Base-by-base conservation (phyloP, 2,888 invertebrate species). In the Dasysyrphus tricinctus region DNA sequence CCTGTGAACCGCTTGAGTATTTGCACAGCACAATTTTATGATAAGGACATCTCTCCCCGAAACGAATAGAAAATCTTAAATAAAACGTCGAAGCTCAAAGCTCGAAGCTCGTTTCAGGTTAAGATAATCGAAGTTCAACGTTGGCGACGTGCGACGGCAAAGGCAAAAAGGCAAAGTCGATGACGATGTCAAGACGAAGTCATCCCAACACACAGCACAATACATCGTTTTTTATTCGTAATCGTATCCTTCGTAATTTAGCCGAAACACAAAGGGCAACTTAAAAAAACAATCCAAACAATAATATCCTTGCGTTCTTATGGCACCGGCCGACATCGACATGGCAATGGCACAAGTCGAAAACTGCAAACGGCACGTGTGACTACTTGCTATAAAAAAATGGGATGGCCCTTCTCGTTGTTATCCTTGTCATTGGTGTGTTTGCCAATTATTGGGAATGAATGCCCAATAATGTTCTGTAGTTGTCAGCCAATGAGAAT, bases 371-470 rank as follows among this genome's bases (percentile, higher is more conserved):
- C 29, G 42, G 12, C 24, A 42, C 42, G 61, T 61, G 39, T 42
- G 61, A 61, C 24, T 61, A 61, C 24, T 61, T 42, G 14, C 42
- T 61, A 29, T 61, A 61, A 61, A 14, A 24, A 61, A 42, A 42
- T 42, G 59, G 59, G 59, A 61, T 19, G 59, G 42, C 29, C 29
- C 61, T 9, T 24, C 12, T 24, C 14, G 19, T 12, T 61, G 14
- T 61, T 42, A 61, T 61, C 42, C 42, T 61, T 61, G 39, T 61
- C 37, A 61, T 61, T 61, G 61, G 61, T 61, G 37, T 37, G 42
- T n/a, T 61, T 42, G 24, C 42, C 24, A 24, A 29, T 61, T 61
- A 61, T 42, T 61, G 61, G 39, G 7, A 61, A 42, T 19, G 24
- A 24, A n/a, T 61, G 24, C 61, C 42, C 34, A 16, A 61, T 9